Percentiles rank a stretch among this genome's conserved stretches.
These are phyloP conservation scores for Coregonus clupeaformis DNA, from an alignment of 2,113 vertebrate species.

Conservation along the genomic window DNA sequence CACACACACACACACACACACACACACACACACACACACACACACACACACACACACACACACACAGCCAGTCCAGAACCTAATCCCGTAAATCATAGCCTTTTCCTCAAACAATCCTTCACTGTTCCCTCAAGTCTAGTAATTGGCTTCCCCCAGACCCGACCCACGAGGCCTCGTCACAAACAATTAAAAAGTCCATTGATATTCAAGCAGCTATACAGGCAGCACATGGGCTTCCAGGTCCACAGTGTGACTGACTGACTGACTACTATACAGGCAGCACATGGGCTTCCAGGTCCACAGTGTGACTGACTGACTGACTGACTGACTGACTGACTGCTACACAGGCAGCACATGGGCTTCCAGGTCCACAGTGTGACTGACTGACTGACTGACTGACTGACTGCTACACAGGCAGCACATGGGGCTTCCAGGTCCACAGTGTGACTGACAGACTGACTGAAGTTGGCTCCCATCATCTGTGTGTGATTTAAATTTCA, in stretches of 20 bases:
- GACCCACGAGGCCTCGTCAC: constrained; percentile 83
- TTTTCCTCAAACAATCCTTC: constrained; percentile 74
- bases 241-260: too few relatives aligned
- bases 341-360: too few relatives aligned
- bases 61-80: constrained; percentile 10
- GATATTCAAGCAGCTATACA: constrained; percentile 70
- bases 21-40: constrained; percentile 31
- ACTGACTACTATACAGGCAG: too few relatives aligned
- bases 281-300: too few relatives aligned
- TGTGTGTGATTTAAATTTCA: constrained; percentile 89
- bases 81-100: constrained; percentile 67
- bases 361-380: too few relatives aligned
- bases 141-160: constrained; percentile 85
- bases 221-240: too few relatives aligned
- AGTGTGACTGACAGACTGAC: too few relatives aligned
- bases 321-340: too few relatives aligned
- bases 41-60: constrained; percentile 21
- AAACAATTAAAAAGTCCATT: constrained; percentile 91
- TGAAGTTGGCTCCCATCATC: constrained; percentile 79
- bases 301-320: constrained; percentile 59
- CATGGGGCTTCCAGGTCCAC: too few relatives aligned
- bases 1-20: constrained; percentile 14
- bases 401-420: too few relatives aligned
- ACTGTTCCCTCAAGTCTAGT: constrained; percentile 82
- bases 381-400: too few relatives aligned